Percentiles rank a stretch among this genome's conserved stretches.
Evolutionary conservation across 2,888 invertebrate genomes (phyloP).

Genomic region (Ochropacha duplaris): DNA sequence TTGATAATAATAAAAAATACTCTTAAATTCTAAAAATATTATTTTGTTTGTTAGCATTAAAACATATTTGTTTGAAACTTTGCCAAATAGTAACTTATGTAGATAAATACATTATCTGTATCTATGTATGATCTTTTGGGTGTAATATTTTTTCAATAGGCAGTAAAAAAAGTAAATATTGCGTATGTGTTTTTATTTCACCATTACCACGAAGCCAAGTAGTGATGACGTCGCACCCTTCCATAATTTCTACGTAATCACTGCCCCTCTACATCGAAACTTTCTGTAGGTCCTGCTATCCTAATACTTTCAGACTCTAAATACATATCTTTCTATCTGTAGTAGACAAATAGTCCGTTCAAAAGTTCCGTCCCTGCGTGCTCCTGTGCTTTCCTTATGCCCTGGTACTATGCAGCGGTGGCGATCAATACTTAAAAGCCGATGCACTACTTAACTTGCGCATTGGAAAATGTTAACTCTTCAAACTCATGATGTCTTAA

Average conservation of each 20-base stretch:
- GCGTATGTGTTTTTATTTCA: background rate
- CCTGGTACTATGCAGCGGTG: background rate
- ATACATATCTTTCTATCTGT: no score
- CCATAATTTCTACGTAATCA: no score
- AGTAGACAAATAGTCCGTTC: background rate
- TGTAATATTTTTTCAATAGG: constrained; percentile 10
- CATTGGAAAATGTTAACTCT: no score
- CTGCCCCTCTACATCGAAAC: background rate
- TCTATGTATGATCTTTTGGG: constrained; percentile 13
- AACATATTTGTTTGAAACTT: constrained; percentile 4
- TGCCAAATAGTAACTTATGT: constrained; percentile 4
- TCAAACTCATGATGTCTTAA: no score
- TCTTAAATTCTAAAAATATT: constrained; percentile 4
- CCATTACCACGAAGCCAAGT: no score
- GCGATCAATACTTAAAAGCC: no score
- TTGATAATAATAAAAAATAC: no score
- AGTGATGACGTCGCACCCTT: no score
- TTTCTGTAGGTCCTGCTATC: background rate
- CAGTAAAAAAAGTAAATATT: background rate
- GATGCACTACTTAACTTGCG: no score
- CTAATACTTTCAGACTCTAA: no score
- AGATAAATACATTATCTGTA: no score
- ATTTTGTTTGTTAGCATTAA: constrained; percentile 17
- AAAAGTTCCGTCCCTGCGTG: no score
- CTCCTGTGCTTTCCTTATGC: background rate